Percentiles rank a stretch among this genome's conserved stretches.
Conservation (phyloP, 2,888 invertebrate genomes). For the Eucriotettix oculatus region DNA sequence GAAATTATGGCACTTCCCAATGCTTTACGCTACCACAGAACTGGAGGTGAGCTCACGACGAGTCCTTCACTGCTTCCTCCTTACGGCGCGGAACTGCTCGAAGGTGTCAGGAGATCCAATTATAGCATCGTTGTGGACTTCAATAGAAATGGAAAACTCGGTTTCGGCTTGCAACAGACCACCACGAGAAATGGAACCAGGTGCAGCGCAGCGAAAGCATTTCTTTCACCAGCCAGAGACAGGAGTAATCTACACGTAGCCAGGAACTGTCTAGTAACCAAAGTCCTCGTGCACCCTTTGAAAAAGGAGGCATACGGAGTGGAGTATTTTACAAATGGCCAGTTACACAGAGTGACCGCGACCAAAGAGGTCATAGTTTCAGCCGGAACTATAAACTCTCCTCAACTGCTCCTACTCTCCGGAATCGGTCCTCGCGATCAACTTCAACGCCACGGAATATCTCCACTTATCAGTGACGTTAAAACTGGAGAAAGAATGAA, state of each 20-base stretch:
- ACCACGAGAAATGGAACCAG: constrained; percentile 27
- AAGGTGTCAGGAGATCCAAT: too few relatives aligned
- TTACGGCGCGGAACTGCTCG: too few relatives aligned
- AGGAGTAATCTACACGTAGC: constrained; percentile 52
- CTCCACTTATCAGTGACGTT: constrained; percentile 17
- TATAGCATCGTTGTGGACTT: too few relatives aligned
- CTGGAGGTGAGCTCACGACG: too few relatives aligned
- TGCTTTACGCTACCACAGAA: too few relatives aligned
- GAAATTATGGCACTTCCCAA: too few relatives aligned
- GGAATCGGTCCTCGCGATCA: constrained; percentile 33
- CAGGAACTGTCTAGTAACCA: constrained; percentile 39
- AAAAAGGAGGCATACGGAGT: constrained; percentile 51
- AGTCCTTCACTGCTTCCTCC: too few relatives aligned
- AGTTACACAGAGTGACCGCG: constrained; percentile 20
- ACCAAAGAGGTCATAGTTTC: constrained; percentile 33
- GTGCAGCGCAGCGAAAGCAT: constrained; percentile 43
- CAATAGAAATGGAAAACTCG: too few relatives aligned
- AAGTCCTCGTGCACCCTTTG: constrained; percentile 44
- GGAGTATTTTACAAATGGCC: constrained; percentile 38
- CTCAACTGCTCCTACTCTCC: constrained; percentile 42
- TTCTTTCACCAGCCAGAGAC: constrained; percentile 38
- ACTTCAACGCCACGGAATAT: constrained; percentile 19
- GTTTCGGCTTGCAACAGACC: too few relatives aligned
- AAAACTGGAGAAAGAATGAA: constrained; percentile 25
- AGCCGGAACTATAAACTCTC: constrained; percentile 37